Base-by-base conservation (phyloP, 2,797 vertebrate species). In the Lepus townsendii region DNA sequence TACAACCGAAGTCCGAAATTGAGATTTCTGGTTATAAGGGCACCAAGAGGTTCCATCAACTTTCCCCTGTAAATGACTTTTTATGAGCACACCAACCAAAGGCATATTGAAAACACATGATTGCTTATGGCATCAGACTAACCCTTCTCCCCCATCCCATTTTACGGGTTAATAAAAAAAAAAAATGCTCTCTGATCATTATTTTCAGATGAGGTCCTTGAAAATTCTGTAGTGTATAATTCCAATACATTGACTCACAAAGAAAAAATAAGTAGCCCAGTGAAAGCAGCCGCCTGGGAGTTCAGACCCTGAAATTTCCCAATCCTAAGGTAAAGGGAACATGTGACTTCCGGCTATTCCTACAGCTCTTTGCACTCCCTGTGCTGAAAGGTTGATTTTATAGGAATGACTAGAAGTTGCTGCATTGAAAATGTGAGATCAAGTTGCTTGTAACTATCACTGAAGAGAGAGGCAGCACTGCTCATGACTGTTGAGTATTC, bases 21-120 rank as follows among this genome's bases (percentile, higher is more conserved):
- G n/a, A 95, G 66, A 91, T 77, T 91, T 91, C 66, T 89, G 52
- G 79, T 90, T 66, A 3, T 80, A 96, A 96, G 90, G 68, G 95
- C 78, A 85, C 66, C 54, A 3, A 85, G 85, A 93, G 65, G 65
- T 82, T 93, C 63, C 86, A 62, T 96, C 93, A 97, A 95, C 95
- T 95, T 96, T 91, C 27, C 42, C 91, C 52, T 92, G 82, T 95
- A 94, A 97, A 95, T 91, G 60, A 93, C 54, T 57, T 92, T 97
- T 95, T 96, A 88, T 86, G 91, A 94, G 94, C 94, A 91, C 91
- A 88, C 90, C 90, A 90, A 84, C 66, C 88, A 87, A 96, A 76
- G 88, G n/a, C 88, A 94, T 82, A 83, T 76, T 90, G 65, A 78
- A 87, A 96, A 92, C 83, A 88, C 83, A 60, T 80, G 90, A 96